phyloP scores from a whole-genome alignment of 2,113 vertebrate species.

The Phalacrocorax pelagicus region DNA sequence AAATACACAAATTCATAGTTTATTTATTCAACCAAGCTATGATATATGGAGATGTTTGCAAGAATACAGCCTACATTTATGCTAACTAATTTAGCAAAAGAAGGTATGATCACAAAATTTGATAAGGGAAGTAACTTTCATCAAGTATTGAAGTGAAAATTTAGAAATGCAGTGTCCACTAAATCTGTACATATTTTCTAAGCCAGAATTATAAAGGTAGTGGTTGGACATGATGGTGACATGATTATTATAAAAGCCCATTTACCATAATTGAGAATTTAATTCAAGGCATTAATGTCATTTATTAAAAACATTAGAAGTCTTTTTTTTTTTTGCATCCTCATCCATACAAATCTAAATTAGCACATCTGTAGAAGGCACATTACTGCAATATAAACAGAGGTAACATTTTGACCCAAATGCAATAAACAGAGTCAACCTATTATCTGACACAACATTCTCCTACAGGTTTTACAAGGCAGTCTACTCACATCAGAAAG shows the following conservation, averaged over 20 bases:
- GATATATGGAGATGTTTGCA: not conserved
- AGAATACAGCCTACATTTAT: not conserved
- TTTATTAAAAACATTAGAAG: not conserved
- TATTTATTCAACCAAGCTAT: not conserved
- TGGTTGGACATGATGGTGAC: not conserved
- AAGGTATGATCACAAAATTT: not conserved
- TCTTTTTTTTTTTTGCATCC: not conserved
- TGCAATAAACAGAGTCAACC: not conserved
- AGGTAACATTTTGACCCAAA: not conserved
- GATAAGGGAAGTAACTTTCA: not conserved
- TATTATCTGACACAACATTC: not conserved
- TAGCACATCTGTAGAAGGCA: not conserved
- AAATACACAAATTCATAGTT: not conserved
- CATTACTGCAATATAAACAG: not conserved
- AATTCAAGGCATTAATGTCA: conserved; percentile 8
- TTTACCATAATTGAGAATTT: not conserved
- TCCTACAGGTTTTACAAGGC: not conserved
- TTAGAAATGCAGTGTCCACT: not conserved
- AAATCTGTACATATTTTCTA: not conserved
- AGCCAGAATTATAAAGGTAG: not conserved
- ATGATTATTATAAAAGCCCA: not conserved
- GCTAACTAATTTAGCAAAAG: not conserved
- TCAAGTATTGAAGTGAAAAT: not conserved
- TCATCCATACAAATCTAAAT: not conserved
- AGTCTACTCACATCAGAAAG: not conserved